phyloP scores from a whole-genome alignment of 2,113 vertebrate species.

The Gavia stellata region DNA sequence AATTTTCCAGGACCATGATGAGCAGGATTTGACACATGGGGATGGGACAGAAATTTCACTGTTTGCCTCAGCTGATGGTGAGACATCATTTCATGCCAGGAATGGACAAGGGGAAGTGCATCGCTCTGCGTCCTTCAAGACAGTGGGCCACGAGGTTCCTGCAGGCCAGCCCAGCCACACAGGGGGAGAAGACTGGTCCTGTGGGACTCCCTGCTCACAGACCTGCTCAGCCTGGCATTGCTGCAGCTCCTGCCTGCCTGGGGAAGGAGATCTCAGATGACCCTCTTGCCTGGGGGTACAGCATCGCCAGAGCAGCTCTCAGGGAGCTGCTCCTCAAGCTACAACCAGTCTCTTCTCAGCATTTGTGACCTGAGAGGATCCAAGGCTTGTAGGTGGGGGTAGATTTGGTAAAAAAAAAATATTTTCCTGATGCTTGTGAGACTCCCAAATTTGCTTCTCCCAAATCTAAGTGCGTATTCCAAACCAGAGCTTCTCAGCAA shows the following conservation, averaged over 20 bases:
- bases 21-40: neutral
- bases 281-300: neutral
- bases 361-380: neutral
- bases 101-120: neutral
- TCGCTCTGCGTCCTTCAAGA: neutral
- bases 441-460: neutral
- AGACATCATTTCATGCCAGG: neutral
- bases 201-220: neutral
- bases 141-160: fast-evolving
- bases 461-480: neutral
- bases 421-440: neutral
- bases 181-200: neutral
- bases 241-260: neutral
- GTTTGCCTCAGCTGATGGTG: neutral
- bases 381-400: neutral
- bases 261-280: neutral
- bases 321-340: neutral
- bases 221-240: neutral
- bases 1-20: neutral
- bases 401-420: neutral
- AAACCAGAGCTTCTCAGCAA: neutral
- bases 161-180: neutral
- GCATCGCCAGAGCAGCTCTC: neutral
- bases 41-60: neutral
- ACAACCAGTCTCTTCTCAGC: neutral